phyloP scores from a whole-genome alignment of 2,113 vertebrate genomes.

The Sander vitreus region DNA sequence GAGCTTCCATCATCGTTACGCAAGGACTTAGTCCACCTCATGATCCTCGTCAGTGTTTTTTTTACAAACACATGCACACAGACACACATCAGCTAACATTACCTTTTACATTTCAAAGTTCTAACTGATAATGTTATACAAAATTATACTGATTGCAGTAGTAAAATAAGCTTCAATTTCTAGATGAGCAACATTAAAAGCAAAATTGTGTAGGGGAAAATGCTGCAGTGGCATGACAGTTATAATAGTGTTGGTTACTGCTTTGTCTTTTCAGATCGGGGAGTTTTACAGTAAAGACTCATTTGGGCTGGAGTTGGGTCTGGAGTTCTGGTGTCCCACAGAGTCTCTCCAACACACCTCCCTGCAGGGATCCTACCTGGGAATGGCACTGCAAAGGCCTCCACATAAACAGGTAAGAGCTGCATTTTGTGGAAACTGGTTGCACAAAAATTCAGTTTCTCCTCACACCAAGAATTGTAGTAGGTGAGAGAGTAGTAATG shows the following conservation, averaged over 20 bases:
- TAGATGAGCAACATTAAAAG: not conserved
- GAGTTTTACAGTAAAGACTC: constrained; percentile 93
- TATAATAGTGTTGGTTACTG: not conserved
- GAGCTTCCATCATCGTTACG: constrained; percentile 91
- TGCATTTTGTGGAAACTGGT: not conserved
- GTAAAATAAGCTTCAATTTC: not conserved
- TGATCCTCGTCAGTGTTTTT: constrained; percentile 89
- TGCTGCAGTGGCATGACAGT: not conserved
- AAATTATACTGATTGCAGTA: not conserved
- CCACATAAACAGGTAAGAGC: constrained; percentile 93
- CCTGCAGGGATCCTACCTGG: constrained; percentile 93
- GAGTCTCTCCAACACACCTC: constrained; percentile 94
- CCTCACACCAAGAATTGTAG: not conserved
- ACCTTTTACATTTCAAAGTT: not conserved
- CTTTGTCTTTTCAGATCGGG: constrained; percentile 86
- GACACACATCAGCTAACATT: not conserved
- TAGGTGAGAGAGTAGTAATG: no score
- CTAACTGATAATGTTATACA: not conserved
- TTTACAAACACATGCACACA: not conserved
- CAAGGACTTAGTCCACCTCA: constrained; percentile 94
- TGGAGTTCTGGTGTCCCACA: constrained; percentile 96
- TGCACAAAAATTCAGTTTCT: not conserved
- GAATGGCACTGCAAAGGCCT: constrained; percentile 93
- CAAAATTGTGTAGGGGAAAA: not conserved
- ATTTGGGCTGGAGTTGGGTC: constrained; percentile 91